Base-by-base conservation (phyloP, 2,888 invertebrate genomes). In the Pollenia labialis region DNA sequence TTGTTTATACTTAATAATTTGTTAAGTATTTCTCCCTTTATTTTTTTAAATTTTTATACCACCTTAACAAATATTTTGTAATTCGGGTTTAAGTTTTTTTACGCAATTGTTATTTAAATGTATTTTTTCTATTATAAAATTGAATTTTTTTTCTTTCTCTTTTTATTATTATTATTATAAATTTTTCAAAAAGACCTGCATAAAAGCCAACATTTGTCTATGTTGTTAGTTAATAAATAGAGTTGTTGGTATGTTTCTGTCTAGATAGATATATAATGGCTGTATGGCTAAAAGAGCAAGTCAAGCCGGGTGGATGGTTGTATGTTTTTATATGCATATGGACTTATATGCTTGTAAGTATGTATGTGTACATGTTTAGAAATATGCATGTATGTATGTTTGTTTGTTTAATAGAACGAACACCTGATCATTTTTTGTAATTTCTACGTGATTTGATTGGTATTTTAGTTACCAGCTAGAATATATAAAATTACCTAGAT, bases 361-460 rank as follows among this genome's bases (percentile, higher is more conserved):
- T 42, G n/a, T 16, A 52, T 42, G 48, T 75, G 2, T 46, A 23
- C 9, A 48, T 50, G 12, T 66, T 42, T 62, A 42, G 48, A 42
- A 48, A 23, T 46, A 48, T 71, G 54, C 23, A n/a, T 62, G 44
- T 80, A 8, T 62, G 32, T 66, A 16, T 32, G 3, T 54, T 4
- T 62, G 40, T 75, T 4, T 75, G 9, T 40, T 46, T 54, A 60
- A 52, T 66, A 82, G 60, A 85, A 80, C 42, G 81, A 81, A 81
- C 84, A 85, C 84, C 84, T 85, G 84, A 85, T 80, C 46, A 69
- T 74, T 85, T 85, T 85, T 14, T 80, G 18, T 79, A 79, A 79
- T 60, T 85, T 80, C 40, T 85, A 85, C 74, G 79, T 84, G 79
- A 79, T 84, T 74, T 79, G 68, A 79, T 68, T 84, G 74, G 72